phyloP scores from a whole-genome alignment of 2,797 vertebrate genomes.

The Enteromius radiatus region DNA sequence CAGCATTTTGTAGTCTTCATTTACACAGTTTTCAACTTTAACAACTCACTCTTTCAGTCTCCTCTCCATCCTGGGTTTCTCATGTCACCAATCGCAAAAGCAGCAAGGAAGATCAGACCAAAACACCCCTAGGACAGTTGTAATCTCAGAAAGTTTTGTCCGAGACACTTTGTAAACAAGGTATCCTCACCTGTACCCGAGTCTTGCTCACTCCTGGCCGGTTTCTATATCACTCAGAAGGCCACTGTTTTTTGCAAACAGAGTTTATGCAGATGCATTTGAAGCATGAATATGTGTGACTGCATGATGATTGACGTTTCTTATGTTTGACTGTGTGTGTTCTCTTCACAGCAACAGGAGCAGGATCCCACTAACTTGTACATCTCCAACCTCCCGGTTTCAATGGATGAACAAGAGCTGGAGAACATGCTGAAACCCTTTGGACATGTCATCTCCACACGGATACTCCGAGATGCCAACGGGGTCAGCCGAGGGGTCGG shows the following conservation, averaged over 20 bases:
- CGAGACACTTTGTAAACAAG: conserved; percentile 11
- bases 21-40: conserved; percentile 52
- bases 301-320: not conserved
- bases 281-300: not conserved
- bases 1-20: conserved; percentile 39
- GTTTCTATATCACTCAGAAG: not conserved
- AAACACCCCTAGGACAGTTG: conserved; percentile 12
- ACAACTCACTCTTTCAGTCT: conserved; percentile 14
- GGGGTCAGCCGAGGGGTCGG: conserved; percentile 97
- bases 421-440: conserved; percentile 99
- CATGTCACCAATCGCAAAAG: conserved; percentile 20
- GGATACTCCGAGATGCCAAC: conserved; percentile 95
- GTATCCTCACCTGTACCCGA: not conserved
- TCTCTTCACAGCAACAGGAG: conserved; percentile 90
- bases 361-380: conserved; percentile 98
- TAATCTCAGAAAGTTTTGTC: conserved; percentile 16
- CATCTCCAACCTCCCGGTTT: conserved; percentile 97
- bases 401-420: conserved; percentile 98
- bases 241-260: not conserved
- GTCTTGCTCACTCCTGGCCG: not conserved
- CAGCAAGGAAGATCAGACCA: conserved; percentile 28
- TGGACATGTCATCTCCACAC: conserved; percentile 96
- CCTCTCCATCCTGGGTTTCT: conserved; percentile 13
- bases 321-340: conserved; percentile 30
- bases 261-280: not conserved